phyloP scores from a whole-genome alignment of 2,888 invertebrate species.

The Sinotaia quadrata region DNA sequence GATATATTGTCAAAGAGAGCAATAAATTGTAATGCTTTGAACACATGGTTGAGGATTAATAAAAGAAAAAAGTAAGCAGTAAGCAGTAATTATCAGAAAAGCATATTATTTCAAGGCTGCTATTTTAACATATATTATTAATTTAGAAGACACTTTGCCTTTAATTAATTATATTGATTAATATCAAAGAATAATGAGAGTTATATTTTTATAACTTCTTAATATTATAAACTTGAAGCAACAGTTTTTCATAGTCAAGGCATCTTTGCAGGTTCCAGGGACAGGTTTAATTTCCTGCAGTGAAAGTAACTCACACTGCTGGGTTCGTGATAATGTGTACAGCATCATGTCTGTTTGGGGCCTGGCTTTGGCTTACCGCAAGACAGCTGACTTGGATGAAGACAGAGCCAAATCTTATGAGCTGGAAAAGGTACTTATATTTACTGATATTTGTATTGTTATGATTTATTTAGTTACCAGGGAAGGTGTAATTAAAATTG shows the following conservation, averaged over 20 bases:
- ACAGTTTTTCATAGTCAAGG: neutral
- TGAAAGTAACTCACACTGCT: slow-evolving; percentile 81
- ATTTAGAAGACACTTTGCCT: neutral
- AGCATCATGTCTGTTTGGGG: slow-evolving; percentile 98
- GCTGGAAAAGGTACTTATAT: slow-evolving; percentile 81
- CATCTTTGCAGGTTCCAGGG: slow-evolving; percentile 95
- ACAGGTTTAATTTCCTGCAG: slow-evolving; percentile 97
- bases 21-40: too few relatives aligned
- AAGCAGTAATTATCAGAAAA: too few relatives aligned
- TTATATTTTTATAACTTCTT: too few relatives aligned
- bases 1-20: too few relatives aligned
- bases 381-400: slow-evolving; percentile 98
- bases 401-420: slow-evolving; percentile 98
- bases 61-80: too few relatives aligned
- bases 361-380: slow-evolving; percentile 97
- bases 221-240: neutral
- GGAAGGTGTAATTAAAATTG: too few relatives aligned
- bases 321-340: slow-evolving; percentile 99
- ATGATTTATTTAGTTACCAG: too few relatives aligned
- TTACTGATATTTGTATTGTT: too few relatives aligned
- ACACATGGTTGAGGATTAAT: too few relatives aligned
- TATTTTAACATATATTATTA: too few relatives aligned
- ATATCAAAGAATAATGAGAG: too few relatives aligned
- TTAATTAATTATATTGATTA: neutral
- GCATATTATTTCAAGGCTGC: too few relatives aligned